Evolutionary conservation across 2,797 vertebrate genomes (phyloP).

Genomic region (Crypturellus tataupa): DNA sequence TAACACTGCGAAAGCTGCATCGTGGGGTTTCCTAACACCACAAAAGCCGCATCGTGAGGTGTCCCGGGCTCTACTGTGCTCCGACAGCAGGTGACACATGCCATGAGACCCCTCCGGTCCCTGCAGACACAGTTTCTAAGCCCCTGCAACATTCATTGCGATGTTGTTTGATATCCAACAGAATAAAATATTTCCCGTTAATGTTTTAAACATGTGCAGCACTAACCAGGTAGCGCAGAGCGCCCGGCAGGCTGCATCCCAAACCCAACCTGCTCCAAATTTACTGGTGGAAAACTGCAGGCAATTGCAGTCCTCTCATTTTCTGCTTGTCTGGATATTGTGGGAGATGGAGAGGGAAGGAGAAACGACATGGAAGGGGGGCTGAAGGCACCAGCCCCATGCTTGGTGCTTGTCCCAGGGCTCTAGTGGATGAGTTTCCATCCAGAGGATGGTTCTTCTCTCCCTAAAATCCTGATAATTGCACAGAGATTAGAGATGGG

Average conservation of each 20-base stretch:
- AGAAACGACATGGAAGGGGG: background rate
- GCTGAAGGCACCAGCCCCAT: rapidly evolving
- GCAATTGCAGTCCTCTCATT: background rate
- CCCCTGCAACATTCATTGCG: slow-evolving; percentile 58
- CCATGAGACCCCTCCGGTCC: slow-evolving; percentile 16
- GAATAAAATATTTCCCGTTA: slow-evolving; percentile 69
- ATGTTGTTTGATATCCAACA: slow-evolving; percentile 70
- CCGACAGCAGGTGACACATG: background rate
- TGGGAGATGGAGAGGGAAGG: background rate
- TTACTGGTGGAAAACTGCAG: rapidly evolving
- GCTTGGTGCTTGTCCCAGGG: rapidly evolving
- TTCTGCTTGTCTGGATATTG: background rate
- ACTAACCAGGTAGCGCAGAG: background rate
- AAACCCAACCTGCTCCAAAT: background rate
- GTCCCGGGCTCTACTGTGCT: background rate
- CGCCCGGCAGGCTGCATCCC: slow-evolving; percentile 9
- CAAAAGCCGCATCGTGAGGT: background rate
- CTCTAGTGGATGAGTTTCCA: background rate
- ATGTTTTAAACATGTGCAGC: slow-evolving; percentile 69
- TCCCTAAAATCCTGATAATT: background rate
- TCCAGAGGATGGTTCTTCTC: background rate
- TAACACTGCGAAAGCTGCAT: too few species aligned
- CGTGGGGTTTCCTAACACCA: too few species aligned
- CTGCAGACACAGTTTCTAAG: slow-evolving; percentile 46
- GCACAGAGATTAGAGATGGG: background rate